Evolutionary conservation across 2,888 invertebrate species (phyloP).

Genomic region (Charanyca ferruginea): DNA sequence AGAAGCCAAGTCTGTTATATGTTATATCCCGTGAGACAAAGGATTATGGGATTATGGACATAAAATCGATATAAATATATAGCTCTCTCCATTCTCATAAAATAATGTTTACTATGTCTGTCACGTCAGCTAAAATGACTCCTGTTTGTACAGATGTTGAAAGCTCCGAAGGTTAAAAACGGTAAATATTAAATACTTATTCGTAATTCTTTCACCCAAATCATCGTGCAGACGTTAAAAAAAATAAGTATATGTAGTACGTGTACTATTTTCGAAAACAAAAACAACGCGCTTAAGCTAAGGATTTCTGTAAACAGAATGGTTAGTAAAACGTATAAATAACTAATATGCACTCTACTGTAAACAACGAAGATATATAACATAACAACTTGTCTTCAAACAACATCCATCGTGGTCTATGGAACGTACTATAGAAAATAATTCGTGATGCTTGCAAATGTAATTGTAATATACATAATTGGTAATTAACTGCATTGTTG

Average conservation of each 20-base stretch:
- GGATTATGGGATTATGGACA: too few relatives aligned
- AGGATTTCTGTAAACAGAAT: slow-evolving; percentile 15
- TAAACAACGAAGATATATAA: slow-evolving; percentile 10
- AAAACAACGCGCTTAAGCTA: slow-evolving; percentile 34
- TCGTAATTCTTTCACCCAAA: slow-evolving; percentile 41
- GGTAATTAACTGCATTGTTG: not conserved
- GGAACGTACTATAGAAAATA: not conserved
- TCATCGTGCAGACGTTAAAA: slow-evolving; percentile 16
- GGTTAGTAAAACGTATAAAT: slow-evolving; percentile 16
- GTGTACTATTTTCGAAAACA: slow-evolving; percentile 47
- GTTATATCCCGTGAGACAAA: slow-evolving; percentile 12
- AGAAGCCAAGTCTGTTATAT: not conserved
- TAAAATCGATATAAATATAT: too few relatives aligned
- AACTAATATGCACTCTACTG: slow-evolving; percentile 21
- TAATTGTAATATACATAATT: not conserved
- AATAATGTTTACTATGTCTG: slow-evolving; percentile 71
- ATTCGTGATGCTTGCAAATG: not conserved
- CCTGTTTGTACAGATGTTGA: slow-evolving; percentile 72
- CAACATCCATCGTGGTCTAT: not conserved
- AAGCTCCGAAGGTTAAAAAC: slow-evolving; percentile 65
- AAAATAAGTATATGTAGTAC: slow-evolving; percentile 28
- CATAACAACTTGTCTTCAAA: not conserved
- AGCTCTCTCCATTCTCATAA: slow-evolving; percentile 65
- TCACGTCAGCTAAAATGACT: slow-evolving; percentile 65
- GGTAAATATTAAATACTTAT: slow-evolving; percentile 48